phyloP scores from a whole-genome alignment of 1,140 invertebrate genomes.

The Monochamus saltuarius region DNA sequence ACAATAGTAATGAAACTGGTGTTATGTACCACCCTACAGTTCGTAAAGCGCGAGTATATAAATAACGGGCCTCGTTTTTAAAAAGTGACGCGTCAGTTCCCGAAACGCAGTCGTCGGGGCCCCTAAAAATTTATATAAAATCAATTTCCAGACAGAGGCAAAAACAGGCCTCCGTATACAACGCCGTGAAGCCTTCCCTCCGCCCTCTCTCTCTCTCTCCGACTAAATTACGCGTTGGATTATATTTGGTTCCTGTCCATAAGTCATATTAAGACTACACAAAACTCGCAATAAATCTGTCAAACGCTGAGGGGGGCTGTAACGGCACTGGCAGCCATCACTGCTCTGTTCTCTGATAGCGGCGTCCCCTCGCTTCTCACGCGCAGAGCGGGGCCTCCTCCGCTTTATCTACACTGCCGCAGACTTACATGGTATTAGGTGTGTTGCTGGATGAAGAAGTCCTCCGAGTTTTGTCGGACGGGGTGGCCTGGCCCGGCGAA shows the following conservation, averaged over 20 bases:
- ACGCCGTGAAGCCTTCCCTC: too few relatives aligned
- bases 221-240: slow-evolving; percentile 46
- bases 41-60: too few relatives aligned
- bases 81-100: too few relatives aligned
- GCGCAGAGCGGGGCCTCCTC: background rate
- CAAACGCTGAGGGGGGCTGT: slow-evolving; percentile 47
- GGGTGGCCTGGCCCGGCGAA: too few relatives aligned
- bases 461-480: too few relatives aligned
- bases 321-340: slow-evolving; percentile 43
- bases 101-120: too few relatives aligned
- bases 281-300: slow-evolving; percentile 54
- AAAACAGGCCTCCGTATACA: too few relatives aligned
- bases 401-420: slow-evolving; percentile 11
- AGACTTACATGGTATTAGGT: slow-evolving; percentile 13
- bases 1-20: too few relatives aligned
- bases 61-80: too few relatives aligned
- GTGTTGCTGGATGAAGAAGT: slow-evolving; percentile 2
- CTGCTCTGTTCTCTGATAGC: slow-evolving; percentile 1
- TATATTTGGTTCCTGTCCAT: slow-evolving; percentile 53
- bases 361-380: slow-evolving; percentile 14
- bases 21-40: too few relatives aligned
- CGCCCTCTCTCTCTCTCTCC: slow-evolving; percentile 6
- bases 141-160: too few relatives aligned
- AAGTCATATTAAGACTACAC: slow-evolving; percentile 55
- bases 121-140: too few relatives aligned